A percentile compares a stretch with the other conserved stretches of the same genome.
Evolutionary conservation across 2,797 vertebrate species (phyloP).

Genomic region (Sebastes diploproa): DNA sequence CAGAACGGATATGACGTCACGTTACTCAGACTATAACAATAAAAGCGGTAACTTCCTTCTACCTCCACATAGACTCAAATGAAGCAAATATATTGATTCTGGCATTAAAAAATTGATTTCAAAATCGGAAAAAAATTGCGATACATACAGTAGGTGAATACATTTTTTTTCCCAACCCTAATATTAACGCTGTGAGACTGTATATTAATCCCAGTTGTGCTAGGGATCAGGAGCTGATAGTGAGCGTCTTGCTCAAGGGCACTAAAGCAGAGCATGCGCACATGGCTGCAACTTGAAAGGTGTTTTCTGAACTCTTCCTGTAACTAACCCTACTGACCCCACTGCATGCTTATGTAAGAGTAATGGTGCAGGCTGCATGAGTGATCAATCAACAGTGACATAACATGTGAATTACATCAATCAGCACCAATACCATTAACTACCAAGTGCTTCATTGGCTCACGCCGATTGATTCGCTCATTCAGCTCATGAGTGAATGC

Average conservation of each 20-base stretch:
- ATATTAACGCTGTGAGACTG: not conserved
- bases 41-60: too few relatives aligned
- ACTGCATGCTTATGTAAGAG: constrained; percentile 12
- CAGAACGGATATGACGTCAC: too few relatives aligned
- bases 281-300: not conserved
- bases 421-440: not conserved
- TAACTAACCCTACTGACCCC: not conserved
- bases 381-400: constrained; percentile 23
- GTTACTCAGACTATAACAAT: too few relatives aligned
- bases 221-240: not conserved
- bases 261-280: not conserved
- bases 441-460: not conserved
- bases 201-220: not conserved
- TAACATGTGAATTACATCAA: not conserved
- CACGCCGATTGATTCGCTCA: not conserved
- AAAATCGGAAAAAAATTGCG: too few relatives aligned
- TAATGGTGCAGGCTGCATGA: not conserved
- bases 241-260: not conserved
- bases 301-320: not conserved
- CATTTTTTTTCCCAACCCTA: not conserved
- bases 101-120: too few relatives aligned
- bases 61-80: too few relatives aligned
- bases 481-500: not conserved
- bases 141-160: too few relatives aligned
- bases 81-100: too few relatives aligned